Evolutionary conservation across 1,140 invertebrate species (phyloP).

Genomic region (Eupristina koningsbergeri): DNA sequence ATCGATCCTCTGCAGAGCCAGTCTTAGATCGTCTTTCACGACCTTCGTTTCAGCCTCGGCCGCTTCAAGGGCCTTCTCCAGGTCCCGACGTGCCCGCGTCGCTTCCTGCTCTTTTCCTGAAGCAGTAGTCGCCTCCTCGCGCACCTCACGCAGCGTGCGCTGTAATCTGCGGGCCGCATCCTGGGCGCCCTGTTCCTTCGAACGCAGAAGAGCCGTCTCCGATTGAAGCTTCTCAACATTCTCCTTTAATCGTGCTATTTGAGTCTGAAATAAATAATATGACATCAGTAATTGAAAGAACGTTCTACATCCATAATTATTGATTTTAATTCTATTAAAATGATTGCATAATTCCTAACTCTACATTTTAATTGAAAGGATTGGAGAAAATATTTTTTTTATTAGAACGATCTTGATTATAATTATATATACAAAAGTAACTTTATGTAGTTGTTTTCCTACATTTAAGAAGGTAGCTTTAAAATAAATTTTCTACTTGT

Average conservation of each 20-base stretch:
- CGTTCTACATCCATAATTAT: no score
- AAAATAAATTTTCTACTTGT: no score
- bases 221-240: constrained; percentile 84
- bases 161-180: constrained; percentile 84
- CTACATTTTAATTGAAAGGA: no score
- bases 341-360: no score
- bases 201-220: constrained; percentile 81
- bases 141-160: constrained; percentile 79
- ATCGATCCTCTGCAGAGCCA: constrained; percentile 87
- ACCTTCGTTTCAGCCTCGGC: constrained; percentile 78
- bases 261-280: constrained; percentile 71
- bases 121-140: constrained; percentile 80
- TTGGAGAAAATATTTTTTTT: no score
- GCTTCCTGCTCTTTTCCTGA: constrained; percentile 82
- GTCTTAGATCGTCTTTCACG: constrained; percentile 80
- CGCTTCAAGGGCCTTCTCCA: constrained; percentile 81
- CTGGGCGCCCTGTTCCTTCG: constrained; percentile 83
- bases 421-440: no score
- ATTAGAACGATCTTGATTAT: no score
- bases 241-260: constrained; percentile 87
- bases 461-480: no score
- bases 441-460: no score
- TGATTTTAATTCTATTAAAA: no score
- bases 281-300: no score
- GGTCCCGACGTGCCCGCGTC: constrained; percentile 78